These are phyloP conservation scores for Rhinogobio ventralis DNA, from an alignment of 2,797 vertebrate genomes.

Conservation along the genomic window DNA sequence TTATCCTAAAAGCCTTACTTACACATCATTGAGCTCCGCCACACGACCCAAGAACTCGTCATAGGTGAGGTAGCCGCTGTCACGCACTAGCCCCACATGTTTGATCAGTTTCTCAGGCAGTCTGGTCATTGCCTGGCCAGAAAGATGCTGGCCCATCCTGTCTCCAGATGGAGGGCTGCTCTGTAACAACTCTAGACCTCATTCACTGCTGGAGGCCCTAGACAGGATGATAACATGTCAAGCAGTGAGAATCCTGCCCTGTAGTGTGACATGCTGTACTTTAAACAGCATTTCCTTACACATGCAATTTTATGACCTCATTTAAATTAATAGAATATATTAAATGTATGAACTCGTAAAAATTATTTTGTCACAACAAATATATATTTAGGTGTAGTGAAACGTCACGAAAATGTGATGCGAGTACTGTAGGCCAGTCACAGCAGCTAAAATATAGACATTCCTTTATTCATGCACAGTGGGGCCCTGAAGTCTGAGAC, in stretches of 20 bases:
- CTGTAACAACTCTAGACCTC: conserved; percentile 54
- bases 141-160: conserved; percentile 94
- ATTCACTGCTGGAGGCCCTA: conserved; percentile 65
- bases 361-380: background rate
- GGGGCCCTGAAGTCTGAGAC: background rate
- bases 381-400: background rate
- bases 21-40: conserved; percentile 96
- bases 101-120: conserved; percentile 96
- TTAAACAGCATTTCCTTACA: background rate
- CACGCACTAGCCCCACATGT: conserved; percentile 88
- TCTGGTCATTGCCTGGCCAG: conserved; percentile 87
- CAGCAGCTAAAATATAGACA: background rate
- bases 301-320: background rate
- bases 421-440: background rate
- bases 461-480: background rate
- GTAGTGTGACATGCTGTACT: background rate
- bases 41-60: conserved; percentile 96
- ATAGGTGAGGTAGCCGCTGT: conserved; percentile 93
- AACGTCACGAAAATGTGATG: background rate
- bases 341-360: background rate
- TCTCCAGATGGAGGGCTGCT: conserved; percentile 58
- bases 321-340: background rate
- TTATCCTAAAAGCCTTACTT: conserved; percentile 69
- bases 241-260: background rate
- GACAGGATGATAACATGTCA: background rate